A percentile compares a stretch with the other conserved stretches of the same genome.
Evolutionary conservation across 2,797 vertebrate genomes (phyloP).

Genomic region (Tangara arthus): DNA sequence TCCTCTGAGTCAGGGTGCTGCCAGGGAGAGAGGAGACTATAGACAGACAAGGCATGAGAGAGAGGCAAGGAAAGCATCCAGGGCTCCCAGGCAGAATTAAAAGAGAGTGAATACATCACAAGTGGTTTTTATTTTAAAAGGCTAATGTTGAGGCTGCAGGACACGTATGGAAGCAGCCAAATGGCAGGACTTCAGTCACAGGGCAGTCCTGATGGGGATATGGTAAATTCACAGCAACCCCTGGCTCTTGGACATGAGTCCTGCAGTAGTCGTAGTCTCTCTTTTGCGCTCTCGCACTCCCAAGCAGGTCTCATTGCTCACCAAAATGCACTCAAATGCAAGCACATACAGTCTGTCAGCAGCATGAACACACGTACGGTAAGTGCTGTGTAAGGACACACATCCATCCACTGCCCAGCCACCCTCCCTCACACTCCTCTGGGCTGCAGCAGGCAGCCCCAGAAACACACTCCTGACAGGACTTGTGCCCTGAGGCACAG

Average conservation of each 20-base stretch:
- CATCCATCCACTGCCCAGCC: neutral
- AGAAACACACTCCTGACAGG: neutral
- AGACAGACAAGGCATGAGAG: neutral
- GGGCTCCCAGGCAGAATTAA: constrained; percentile 40
- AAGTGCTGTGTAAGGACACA: neutral
- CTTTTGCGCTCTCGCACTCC: neutral
- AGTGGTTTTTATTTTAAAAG: constrained; percentile 54
- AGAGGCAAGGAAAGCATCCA: constrained; percentile 12
- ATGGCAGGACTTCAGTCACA: constrained; percentile 58
- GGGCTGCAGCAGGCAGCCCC: neutral
- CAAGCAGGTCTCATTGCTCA: neutral
- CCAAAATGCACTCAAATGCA: neutral
- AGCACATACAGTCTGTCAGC: neutral
- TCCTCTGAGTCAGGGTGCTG: neutral
- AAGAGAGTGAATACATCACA: constrained; percentile 53
- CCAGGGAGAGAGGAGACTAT: neutral
- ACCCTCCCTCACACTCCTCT: neutral
- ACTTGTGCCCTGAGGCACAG: neutral
- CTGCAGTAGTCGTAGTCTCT: neutral
- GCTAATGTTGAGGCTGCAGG: constrained; percentile 42
- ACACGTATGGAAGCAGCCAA: constrained; percentile 26
- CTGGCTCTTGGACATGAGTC: neutral
- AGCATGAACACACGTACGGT: fast-evolving
- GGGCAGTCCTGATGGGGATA: constrained; percentile 8
- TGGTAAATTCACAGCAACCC: constrained; percentile 42